Evolutionary conservation across 2,113 vertebrate genomes (phyloP), one percentile per base, ranked within the genome.

Genomic region (Plotosus lineatus): DNA sequence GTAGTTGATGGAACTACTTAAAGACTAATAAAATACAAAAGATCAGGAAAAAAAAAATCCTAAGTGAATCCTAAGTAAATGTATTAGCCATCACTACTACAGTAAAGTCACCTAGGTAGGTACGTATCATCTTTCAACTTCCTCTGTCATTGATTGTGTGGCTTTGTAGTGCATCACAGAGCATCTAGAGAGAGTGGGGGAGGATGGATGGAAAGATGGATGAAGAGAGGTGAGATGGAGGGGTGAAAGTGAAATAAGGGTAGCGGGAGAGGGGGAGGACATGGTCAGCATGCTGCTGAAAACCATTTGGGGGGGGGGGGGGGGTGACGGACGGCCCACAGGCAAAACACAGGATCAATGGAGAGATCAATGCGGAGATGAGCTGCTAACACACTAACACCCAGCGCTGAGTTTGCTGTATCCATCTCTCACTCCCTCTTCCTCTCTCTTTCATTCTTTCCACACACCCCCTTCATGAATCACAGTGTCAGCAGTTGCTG

Each of bases 401-500:
- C 87, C 89, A 84, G 88, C 80, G 88, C 89, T 90, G 85, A 87
- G 80, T 76, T 60, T 75, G 78, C 63, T 74, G 50, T 82, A 74
- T 80, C 63, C 65, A 56, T 51, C 82, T 73, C 76, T 79, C 82
- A 83, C 85, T 82, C 75, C 74, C 83, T 81, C 77, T 78, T 60
- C 71, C 76, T 79, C 72, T 84, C 81, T 85, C 53, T 83, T 84
- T 85, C 80, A 82, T 66, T 58, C 76, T 75, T 53, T 82, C 84
- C 80, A 83, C 78, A 66, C 79, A 85, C 87, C 83, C 63, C 68
- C 76, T 86, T 87, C 88, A 86, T 90, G 90, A 93, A 91, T 93
- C 90, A 91, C 89, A 90, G 90, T 92, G 91, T 92, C 91, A 92
- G 91, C 91, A 91, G 89, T 87, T 88, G 89, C 91, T 89, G 86